Percentiles rank a stretch among this genome's conserved stretches.
phyloP scores from a whole-genome alignment of 2,113 vertebrate species.

The Marcusenius ussheri region DNA sequence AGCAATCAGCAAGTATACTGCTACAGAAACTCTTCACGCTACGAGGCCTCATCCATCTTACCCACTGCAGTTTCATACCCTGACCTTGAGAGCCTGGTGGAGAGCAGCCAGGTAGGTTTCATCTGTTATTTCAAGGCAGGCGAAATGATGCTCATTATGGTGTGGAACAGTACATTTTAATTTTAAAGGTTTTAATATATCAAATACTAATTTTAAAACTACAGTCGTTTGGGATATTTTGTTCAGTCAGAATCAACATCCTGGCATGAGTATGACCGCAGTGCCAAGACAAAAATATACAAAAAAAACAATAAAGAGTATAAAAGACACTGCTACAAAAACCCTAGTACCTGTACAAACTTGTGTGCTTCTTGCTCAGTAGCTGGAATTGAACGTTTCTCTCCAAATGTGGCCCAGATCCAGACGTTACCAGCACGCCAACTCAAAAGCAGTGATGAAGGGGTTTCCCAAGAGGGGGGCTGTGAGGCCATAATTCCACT shows the following conservation, averaged over 20 bases:
- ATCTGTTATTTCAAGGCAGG: neutral
- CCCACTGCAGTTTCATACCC: slow-evolving; percentile 26
- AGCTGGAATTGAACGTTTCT: neutral
- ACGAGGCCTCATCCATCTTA: slow-evolving; percentile 34
- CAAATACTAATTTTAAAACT: neutral
- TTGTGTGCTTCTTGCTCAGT: neutral
- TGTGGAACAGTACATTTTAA: neutral
- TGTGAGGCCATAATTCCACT: neutral
- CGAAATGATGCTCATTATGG: neutral
- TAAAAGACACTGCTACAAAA: neutral
- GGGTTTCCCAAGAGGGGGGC: neutral
- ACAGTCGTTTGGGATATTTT: neutral
- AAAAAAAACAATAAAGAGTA: neutral
- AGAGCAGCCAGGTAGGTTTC: neutral
- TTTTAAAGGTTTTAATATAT: neutral
- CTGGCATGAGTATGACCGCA: neutral
- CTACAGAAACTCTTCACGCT: slow-evolving; percentile 95
- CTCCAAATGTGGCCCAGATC: neutral
- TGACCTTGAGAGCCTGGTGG: neutral
- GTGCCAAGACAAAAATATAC: neutral
- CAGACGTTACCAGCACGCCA: neutral
- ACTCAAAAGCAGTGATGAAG: neutral
- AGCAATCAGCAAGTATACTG: slow-evolving; percentile 99
- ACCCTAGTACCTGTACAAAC: neutral
- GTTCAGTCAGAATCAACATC: neutral